Base-by-base conservation (phyloP, 2,888 invertebrate genomes). In the Chrysotoxum bicinctum region DNA sequence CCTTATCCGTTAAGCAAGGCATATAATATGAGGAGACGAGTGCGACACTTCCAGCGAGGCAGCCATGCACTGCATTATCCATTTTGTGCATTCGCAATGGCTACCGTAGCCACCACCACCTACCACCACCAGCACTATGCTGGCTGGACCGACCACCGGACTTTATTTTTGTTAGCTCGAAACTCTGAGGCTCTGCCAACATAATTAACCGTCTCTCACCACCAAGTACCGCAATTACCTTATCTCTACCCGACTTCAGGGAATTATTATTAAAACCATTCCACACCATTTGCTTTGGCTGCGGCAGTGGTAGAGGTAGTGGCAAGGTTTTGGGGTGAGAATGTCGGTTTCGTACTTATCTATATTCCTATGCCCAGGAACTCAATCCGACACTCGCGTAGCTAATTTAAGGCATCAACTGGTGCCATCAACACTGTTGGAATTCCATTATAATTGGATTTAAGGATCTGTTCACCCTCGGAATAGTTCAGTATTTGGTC, bases 211-310 rank as follows among this genome's bases (percentile, higher is more conserved):
- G 19, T 68, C 56, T 62, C 56, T 60, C 66, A 66, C 48, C 62
- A 69, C 56, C 54, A 48, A 68, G 26, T 35, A 56, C 66, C 58
- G 23, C 84, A 84, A 84, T 84, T 75, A 79, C 84, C 72, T 84
- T 80, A 84, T 84, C 84, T 80, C 66, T 10, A 35, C 66, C 19
- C 75, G 50, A 72, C 70, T 84, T 48, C 21, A 12, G 79, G 66
- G 84, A 84, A 77, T 80, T 84, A 77, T 80, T 84, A 84, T 84
- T 76, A 79, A 84, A 79, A 72, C 75, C 40, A 48, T 80, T 79
- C 72, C 84, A 35, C 79, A 76, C 75, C 73, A 74, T 74, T 62
- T 74, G 60, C 60, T 73, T 23, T 50, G n/a, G 37, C 37, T 73
- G 72, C 1, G 32, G 62, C 12, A 14, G 23, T 37, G 58, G 35